Base-by-base conservation (phyloP, 1,140 invertebrate genomes). In the Hestina assimilis region DNA sequence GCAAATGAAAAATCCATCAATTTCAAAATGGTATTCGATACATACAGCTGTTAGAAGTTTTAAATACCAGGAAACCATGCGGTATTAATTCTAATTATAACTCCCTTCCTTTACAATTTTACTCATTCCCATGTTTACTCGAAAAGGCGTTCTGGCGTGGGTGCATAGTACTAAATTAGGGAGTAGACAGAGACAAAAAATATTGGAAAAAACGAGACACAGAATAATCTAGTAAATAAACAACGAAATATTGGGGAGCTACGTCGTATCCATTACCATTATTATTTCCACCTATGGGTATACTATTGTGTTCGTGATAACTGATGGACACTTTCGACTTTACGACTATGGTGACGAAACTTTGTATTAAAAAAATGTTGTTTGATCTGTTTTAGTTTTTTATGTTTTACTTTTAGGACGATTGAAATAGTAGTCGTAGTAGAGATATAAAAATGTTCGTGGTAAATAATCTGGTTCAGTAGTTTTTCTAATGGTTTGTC, bases 71-170 rank as follows among this genome's bases (percentile, higher is more conserved):
- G 63, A 72, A 75, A 69, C 59, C 60, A 69, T 57, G 59, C 66
- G 57, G 72, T 73, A 75, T 80, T 81, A 72, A 76, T 84, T 85
- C 82, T 87, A 85, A 87, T 87, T 85, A 85, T 85, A 85, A 71
- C 79, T 72, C 80, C 71, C 82, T 83, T 69, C 71, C 72, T 75
- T 77, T 78, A 79, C 79, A 85, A 85, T 87, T 38, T 85, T 83
- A 75, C 75, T 66, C 70, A 83, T 83, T 81, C 70, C 69, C 69
- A 73, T 87, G 80, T 87, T 84, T 87, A 87, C 82, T 81, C 72
- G 70, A 79, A 81, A 83, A 83, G 82, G 75, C 79, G 77, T 66
- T 72, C 56, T 71, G 62, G 74, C 80, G 80, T 85, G 79, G 80
- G 80, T 79, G 79, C 73, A 59, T 72, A 59, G 65, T 61, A 78